These are phyloP conservation scores for Virgularia gustaviana DNA, from an alignment of 92 coral and sea anemone species.

Conservation along the genomic window DNA sequence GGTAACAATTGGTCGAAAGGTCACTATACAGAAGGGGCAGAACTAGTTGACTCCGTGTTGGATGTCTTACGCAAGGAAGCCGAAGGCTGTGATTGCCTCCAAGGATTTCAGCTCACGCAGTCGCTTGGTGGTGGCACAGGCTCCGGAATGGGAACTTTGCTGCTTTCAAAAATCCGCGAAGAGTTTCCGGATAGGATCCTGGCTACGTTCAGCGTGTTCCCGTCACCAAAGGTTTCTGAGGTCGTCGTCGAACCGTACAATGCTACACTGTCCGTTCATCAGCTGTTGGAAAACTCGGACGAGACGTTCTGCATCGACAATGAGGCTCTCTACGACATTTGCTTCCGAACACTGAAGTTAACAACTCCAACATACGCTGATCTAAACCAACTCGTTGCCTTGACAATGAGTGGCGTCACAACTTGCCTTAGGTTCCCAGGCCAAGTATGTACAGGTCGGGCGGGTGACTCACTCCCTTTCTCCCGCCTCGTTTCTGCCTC, in stretches of 20 bases:
- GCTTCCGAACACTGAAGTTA: conserved; percentile 78
- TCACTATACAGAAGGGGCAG: conserved; percentile 92
- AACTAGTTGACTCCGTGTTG: conserved; percentile 78
- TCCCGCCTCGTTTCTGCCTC: background rate
- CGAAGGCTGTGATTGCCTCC: conserved; percentile 87
- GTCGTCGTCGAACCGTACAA: conserved; percentile 90
- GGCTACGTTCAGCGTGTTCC: conserved; percentile 87
- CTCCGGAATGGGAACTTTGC: conserved; percentile 84
- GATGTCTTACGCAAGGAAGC: conserved; percentile 82
- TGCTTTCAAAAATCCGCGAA: conserved; percentile 83
- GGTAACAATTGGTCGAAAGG: conserved; percentile 93
- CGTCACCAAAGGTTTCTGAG: conserved; percentile 89
- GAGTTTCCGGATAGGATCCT: conserved; percentile 90
- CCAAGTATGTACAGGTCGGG: conserved; percentile 66
- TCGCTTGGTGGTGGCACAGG: conserved; percentile 98
- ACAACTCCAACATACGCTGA: conserved; percentile 87
- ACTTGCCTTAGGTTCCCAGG: conserved; percentile 88
- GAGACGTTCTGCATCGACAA: conserved; percentile 85
- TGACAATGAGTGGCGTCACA: conserved; percentile 86
- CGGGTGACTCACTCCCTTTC: too few species aligned
- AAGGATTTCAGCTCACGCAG: conserved; percentile 91
- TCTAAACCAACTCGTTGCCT: conserved; percentile 76
- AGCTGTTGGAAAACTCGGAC: conserved; percentile 89
- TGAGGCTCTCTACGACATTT: conserved; percentile 88
- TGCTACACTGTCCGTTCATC: conserved; percentile 91